Evolutionary conservation across 2,888 invertebrate species (phyloP).

Genomic region (Tetranychus truncatus): DNA sequence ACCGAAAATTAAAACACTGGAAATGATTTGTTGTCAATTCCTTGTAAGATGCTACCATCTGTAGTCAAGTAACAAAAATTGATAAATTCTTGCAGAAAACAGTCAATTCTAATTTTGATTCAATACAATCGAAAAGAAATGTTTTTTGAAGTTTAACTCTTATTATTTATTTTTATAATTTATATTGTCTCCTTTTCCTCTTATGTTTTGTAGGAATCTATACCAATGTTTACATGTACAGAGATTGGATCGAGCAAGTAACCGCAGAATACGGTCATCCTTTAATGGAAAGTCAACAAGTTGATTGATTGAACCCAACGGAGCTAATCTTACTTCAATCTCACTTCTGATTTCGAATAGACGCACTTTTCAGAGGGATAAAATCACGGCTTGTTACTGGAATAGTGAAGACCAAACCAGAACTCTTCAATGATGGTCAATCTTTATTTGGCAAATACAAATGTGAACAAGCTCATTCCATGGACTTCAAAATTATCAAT

Average conservation of each 20-base stretch:
- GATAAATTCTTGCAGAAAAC: not conserved
- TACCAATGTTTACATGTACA: constrained; percentile 27
- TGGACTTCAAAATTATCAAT: no score
- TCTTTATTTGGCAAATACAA: no score
- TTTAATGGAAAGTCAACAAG: not conserved
- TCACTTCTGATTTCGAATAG: no score
- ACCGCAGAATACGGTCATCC: constrained; percentile 3
- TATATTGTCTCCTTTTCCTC: not conserved
- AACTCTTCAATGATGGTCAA: no score
- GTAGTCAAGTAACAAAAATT: not conserved
- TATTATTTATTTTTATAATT: not conserved
- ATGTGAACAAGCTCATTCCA: no score
- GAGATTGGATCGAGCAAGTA: constrained; percentile 24
- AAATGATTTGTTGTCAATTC: not conserved
- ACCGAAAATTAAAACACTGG: not conserved
- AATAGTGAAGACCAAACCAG: no score
- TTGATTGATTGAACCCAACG: no score
- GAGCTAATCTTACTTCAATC: no score
- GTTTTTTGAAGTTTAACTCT: no score
- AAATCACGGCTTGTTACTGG: no score
- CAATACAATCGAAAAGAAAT: no score
- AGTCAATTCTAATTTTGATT: not conserved
- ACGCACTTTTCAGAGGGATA: no score
- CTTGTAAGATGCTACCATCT: not conserved
- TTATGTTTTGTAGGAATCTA: constrained; percentile 23